A percentile compares a stretch with the other conserved stretches of the same genome.
Conservation (phyloP, 2,797 vertebrate species). For the Trachops cirrhosus region DNA sequence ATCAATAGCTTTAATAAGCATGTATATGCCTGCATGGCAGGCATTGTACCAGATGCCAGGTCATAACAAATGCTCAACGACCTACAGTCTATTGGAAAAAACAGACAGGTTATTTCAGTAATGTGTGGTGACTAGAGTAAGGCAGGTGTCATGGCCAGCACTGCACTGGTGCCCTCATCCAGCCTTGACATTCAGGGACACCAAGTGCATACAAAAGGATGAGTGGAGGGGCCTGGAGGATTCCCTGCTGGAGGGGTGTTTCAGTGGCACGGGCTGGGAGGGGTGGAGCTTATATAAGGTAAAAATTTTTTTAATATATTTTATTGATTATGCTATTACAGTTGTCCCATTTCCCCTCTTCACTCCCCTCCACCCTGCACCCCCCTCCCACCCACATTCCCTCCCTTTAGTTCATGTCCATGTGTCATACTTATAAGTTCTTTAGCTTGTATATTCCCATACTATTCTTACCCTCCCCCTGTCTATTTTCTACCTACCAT, state of each 20-base stretch:
- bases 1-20: not conserved
- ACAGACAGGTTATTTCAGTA: not conserved
- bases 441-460: no score
- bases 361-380: no score
- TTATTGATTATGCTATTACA: no score
- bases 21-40: not conserved
- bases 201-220: not conserved
- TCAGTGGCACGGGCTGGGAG: not conserved
- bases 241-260: not conserved
- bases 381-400: no score
- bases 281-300: not conserved
- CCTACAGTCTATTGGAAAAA: not conserved
- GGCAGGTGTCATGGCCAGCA: not conserved
- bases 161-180: not conserved
- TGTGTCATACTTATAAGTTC: no score
- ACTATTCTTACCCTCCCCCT: no score
- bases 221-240: not conserved
- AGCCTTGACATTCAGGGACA: not conserved
- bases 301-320: not conserved
- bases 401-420: no score
- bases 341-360: no score
- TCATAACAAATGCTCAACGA: not conserved
- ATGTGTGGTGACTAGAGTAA: fast-evolving
- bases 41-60: not conserved
- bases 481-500: no score